Evolutionary conservation across 1,140 invertebrate species (phyloP).

Genomic region (Charaxes varanes): DNA sequence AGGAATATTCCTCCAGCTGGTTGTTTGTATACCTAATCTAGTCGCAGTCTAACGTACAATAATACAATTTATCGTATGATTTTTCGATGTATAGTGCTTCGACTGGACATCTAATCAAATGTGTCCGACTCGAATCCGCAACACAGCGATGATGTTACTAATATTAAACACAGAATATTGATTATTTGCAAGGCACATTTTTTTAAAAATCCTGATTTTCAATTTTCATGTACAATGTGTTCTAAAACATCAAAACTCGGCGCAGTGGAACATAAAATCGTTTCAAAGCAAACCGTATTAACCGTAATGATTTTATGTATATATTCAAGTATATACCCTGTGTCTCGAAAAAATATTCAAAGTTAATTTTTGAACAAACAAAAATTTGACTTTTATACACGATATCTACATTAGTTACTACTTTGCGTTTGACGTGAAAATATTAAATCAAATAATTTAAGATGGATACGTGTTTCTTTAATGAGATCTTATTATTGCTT

Average conservation of each 20-base stretch:
- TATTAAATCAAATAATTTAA: constrained; percentile 29
- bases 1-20: constrained; percentile 12
- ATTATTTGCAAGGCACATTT: constrained; percentile 73
- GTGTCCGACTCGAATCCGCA: constrained; percentile 27
- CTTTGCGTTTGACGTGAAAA: constrained; percentile 34
- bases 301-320: constrained; percentile 59
- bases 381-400: constrained; percentile 34
- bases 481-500: constrained; percentile 49
- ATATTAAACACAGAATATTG: constrained; percentile 73
- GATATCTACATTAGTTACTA: constrained; percentile 48
- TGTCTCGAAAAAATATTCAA: constrained; percentile 58
- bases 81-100: constrained; percentile 21
- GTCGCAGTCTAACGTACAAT: constrained; percentile 23
- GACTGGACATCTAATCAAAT: constrained; percentile 20
- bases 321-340: constrained; percentile 65
- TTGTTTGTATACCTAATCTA: constrained; percentile 26
- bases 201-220: constrained; percentile 69
- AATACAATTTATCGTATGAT: constrained; percentile 8
- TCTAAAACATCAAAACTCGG: constrained; percentile 44
- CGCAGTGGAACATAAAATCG: constrained; percentile 35
- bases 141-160: constrained; percentile 55
- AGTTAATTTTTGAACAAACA: constrained; percentile 29
- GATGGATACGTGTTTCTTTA: constrained; percentile 26
- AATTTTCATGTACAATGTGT: constrained; percentile 56
- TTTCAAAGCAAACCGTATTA: constrained; percentile 41